Conservation (phyloP, 2,888 invertebrate genomes). For the Brachynemurus nebulosus region DNA sequence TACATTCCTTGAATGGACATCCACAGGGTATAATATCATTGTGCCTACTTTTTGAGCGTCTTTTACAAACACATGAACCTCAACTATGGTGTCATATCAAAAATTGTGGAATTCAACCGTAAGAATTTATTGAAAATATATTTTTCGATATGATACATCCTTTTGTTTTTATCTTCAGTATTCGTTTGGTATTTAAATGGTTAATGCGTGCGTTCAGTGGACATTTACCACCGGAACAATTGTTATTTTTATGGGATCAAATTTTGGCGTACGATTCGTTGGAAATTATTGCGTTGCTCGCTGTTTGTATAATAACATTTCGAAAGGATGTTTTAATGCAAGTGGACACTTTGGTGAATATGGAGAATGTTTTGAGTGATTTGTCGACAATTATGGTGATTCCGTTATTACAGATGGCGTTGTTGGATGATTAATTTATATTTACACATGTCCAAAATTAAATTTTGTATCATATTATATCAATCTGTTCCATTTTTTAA, state of each 20-base stretch:
- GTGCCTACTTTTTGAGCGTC: constrained; percentile 76
- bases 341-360: constrained; percentile 56
- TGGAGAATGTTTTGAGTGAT: constrained; percentile 79
- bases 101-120: constrained; percentile 83
- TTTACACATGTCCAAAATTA: not conserved
- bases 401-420: constrained; percentile 66
- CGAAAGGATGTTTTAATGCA: constrained; percentile 73
- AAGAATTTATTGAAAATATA: constrained; percentile 36
- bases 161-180: constrained; percentile 35
- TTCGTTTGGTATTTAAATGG: constrained; percentile 91
- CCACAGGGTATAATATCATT: constrained; percentile 86
- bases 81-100: constrained; percentile 83
- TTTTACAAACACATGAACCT: constrained; percentile 83
- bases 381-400: constrained; percentile 76
- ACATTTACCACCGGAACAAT: constrained; percentile 81
- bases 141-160: not conserved
- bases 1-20: constrained; percentile 86
- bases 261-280: constrained; percentile 84
- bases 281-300: constrained; percentile 76
- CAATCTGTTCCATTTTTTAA: too few relatives aligned
- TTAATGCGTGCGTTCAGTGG: constrained; percentile 93
- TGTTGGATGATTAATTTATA: constrained; percentile 46
- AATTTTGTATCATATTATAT: not conserved
- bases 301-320: constrained; percentile 72
- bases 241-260: constrained; percentile 85